phyloP scores from a whole-genome alignment of 2,888 invertebrate species.

The Parnassius orleans region DNA sequence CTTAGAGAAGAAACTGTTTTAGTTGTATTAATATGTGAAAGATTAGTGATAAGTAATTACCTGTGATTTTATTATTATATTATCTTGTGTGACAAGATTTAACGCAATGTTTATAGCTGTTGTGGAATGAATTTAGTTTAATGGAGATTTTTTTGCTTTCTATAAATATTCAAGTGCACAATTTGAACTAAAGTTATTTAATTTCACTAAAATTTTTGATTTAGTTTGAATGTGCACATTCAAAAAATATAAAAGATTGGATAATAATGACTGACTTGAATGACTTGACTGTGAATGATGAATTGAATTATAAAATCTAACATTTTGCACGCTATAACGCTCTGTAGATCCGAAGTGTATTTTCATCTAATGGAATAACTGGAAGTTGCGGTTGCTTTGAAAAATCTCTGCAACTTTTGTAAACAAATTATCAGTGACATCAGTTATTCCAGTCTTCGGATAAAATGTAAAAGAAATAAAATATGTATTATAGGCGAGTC shows the following conservation, averaged over 20 bases:
- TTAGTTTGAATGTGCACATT: neutral
- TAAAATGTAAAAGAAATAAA: too few species aligned
- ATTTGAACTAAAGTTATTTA: too few species aligned
- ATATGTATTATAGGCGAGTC: too few species aligned
- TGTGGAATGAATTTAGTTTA: slow-evolving; percentile 39
- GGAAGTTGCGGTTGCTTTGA: neutral
- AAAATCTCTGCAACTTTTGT: slow-evolving; percentile 1
- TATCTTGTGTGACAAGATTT: slow-evolving; percentile 74
- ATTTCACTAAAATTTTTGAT: neutral
- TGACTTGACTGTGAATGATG: neutral
- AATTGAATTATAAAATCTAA: neutral
- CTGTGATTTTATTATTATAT: slow-evolving; percentile 72
- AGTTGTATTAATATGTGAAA: slow-evolving; percentile 40
- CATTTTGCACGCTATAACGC: neutral
- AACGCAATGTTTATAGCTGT: slow-evolving; percentile 44
- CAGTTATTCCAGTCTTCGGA: too few species aligned
- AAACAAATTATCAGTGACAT: neutral
- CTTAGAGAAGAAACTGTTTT: slow-evolving; percentile 33
- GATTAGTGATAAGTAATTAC: slow-evolving; percentile 70
- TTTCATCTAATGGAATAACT: neutral
- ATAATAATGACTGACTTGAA: neutral
- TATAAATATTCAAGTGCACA: neutral
- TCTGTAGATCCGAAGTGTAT: neutral
- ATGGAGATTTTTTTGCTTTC: neutral
- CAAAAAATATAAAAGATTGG: neutral